phyloP scores from a whole-genome alignment of 2,888 invertebrate species.

The Philereme vetulata region DNA sequence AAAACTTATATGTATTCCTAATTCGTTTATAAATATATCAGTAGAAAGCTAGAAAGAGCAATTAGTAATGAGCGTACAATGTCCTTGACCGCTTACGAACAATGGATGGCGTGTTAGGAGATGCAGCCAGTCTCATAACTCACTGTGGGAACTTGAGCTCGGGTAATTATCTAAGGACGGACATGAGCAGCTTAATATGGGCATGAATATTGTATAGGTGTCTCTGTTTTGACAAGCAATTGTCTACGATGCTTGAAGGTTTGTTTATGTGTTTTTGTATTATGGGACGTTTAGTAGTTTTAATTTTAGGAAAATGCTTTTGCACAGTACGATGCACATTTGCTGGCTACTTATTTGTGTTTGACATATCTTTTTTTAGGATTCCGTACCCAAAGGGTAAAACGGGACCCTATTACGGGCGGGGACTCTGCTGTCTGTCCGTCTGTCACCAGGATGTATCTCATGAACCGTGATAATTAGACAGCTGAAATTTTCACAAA shows the following conservation, averaged over 20 bases:
- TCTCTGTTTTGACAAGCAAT: conserved; percentile 26
- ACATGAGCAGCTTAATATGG: conserved; percentile 28
- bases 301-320: too few species aligned
- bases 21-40: neutral
- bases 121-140: conserved; percentile 45
- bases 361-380: too few species aligned
- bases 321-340: too few species aligned
- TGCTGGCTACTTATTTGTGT: too few species aligned
- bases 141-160: conserved; percentile 57
- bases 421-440: too few species aligned
- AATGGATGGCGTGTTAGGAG: conserved; percentile 54
- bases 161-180: conserved; percentile 45
- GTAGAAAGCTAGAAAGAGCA: conserved; percentile 13
- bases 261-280: conserved; percentile 17
- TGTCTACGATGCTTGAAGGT: conserved; percentile 15
- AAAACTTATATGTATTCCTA: too few species aligned
- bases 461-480: too few species aligned
- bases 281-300: neutral
- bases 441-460: too few species aligned
- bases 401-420: too few species aligned
- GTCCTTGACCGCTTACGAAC: conserved; percentile 63
- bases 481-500: too few species aligned
- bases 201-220: conserved; percentile 28
- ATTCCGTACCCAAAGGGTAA: too few species aligned
- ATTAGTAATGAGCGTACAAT: conserved; percentile 25